phyloP scores from a whole-genome alignment of 2,888 invertebrate species.

The Trimorus sp. region DNA sequence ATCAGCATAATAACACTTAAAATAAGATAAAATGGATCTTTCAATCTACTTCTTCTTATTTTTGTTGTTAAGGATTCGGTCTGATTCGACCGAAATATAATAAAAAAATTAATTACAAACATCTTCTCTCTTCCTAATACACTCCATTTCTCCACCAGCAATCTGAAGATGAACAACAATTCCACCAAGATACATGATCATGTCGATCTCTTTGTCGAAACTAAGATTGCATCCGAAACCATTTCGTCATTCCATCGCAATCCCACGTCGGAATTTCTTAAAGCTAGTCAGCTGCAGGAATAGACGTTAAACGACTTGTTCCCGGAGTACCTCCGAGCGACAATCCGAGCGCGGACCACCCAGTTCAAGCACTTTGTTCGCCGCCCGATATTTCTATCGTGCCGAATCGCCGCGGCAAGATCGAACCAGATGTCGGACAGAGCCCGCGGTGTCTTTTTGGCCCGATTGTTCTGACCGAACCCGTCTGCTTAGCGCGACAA shows the following conservation, averaged over 20 bases:
- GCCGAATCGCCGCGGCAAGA: slow-evolving; percentile 16
- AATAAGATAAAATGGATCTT: no score
- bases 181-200: no score
- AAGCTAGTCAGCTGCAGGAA: slow-evolving; percentile 7
- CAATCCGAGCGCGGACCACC: slow-evolving; percentile 36
- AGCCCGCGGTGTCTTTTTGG: slow-evolving; percentile 50
- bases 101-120: no score
- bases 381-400: slow-evolving; percentile 37
- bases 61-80: no score
- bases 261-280: neutral
- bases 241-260: neutral
- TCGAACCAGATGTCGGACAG: slow-evolving; percentile 46
- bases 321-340: slow-evolving; percentile 13
- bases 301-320: neutral
- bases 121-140: no score
- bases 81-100: no score
- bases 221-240: neutral
- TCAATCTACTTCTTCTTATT: no score
- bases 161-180: no score
- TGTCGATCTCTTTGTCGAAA: no score
- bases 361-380: slow-evolving; percentile 17
- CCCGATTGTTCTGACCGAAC: slow-evolving; percentile 46
- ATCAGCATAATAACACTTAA: no score
- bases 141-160: no score
- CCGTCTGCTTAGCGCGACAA: slow-evolving; percentile 54